Percentiles rank a stretch among this genome's conserved stretches.
These are phyloP conservation scores for Amblyopsis hoosieri DNA, from an alignment of 2,797 vertebrate species.

Conservation along the genomic window DNA sequence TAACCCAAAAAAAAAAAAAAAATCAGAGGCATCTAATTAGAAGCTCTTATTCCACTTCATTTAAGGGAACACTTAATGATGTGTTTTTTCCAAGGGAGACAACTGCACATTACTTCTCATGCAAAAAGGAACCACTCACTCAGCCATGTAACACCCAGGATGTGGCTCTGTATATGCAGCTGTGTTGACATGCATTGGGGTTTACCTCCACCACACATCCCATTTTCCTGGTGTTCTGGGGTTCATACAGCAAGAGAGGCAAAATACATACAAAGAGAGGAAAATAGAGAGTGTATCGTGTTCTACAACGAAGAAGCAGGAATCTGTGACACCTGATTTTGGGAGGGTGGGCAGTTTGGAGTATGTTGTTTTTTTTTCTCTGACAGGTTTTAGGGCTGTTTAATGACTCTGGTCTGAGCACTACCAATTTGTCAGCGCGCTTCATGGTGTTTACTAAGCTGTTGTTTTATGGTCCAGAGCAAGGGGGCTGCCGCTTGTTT, in stretches of 20 bases:
- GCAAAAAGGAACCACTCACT: constrained; percentile 65
- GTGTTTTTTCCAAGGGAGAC: constrained; percentile 72
- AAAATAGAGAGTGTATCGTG: background rate
- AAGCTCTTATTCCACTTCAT: constrained; percentile 83
- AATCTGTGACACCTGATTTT: constrained; percentile 67
- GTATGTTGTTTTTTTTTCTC: constrained; percentile 75
- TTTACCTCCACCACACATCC: constrained; percentile 27
- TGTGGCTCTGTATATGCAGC: constrained; percentile 63
- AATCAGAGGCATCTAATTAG: constrained; percentile 74
- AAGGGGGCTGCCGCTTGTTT: constrained; percentile 75
- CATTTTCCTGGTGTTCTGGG: constrained; percentile 41
- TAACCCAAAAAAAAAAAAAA: constrained; percentile 34
- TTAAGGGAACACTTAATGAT: constrained; percentile 81
- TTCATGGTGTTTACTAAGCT: constrained; percentile 84
- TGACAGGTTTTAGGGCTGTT: constrained; percentile 83
- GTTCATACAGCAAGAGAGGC: constrained; percentile 17
- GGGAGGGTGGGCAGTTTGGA: constrained; percentile 60
- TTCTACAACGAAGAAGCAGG: constrained; percentile 30
- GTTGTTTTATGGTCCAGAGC: constrained; percentile 90
- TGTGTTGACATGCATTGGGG: constrained; percentile 56
- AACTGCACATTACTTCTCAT: constrained; percentile 77
- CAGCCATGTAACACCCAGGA: constrained; percentile 50
- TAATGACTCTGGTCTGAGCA: constrained; percentile 88
- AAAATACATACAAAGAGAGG: background rate
- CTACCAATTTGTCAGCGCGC: constrained; percentile 89